Percentiles rank a stretch among this genome's conserved stretches.
Conservation (phyloP, 2,113 vertebrate species). For the Tragelaphus scriptus region DNA sequence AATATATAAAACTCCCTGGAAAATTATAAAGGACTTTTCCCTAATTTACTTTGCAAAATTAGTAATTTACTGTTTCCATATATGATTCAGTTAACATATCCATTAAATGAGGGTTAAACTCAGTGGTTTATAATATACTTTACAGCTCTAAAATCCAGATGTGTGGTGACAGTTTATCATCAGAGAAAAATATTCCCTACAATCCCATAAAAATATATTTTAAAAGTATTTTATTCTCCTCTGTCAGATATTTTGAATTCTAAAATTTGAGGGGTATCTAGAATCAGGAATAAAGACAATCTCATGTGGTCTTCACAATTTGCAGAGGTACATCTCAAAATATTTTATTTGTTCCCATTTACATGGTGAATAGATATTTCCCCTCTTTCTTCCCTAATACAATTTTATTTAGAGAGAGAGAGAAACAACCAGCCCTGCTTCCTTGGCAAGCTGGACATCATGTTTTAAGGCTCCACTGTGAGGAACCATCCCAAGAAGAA, state of each 20-base stretch:
- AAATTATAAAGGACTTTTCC: slow-evolving; percentile 14
- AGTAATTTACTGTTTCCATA: neutral
- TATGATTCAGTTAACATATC: neutral
- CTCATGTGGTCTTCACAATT: neutral
- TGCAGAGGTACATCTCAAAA: neutral
- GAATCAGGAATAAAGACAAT: neutral
- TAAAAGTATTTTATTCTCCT: neutral
- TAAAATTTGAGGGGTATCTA: neutral
- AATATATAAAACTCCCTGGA: neutral
- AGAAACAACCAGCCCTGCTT: neutral
- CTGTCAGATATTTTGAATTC: neutral
- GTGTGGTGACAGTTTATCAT: neutral
- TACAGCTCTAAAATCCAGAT: neutral
- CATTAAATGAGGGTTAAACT: neutral
- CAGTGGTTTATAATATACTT: neutral
- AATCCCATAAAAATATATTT: neutral
- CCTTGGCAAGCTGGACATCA: neutral
- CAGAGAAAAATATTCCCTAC: neutral
- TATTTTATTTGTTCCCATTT: neutral
- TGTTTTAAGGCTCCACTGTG: neutral
- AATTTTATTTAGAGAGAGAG: neutral
- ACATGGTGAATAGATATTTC: neutral
- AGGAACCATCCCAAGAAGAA: neutral
- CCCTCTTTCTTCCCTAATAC: neutral
- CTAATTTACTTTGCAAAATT: neutral